A percentile compares a stretch with the other conserved stretches of the same genome.
These are phyloP conservation scores for Lepus townsendii DNA, from an alignment of 2,797 vertebrate species.

Conservation along the genomic window DNA sequence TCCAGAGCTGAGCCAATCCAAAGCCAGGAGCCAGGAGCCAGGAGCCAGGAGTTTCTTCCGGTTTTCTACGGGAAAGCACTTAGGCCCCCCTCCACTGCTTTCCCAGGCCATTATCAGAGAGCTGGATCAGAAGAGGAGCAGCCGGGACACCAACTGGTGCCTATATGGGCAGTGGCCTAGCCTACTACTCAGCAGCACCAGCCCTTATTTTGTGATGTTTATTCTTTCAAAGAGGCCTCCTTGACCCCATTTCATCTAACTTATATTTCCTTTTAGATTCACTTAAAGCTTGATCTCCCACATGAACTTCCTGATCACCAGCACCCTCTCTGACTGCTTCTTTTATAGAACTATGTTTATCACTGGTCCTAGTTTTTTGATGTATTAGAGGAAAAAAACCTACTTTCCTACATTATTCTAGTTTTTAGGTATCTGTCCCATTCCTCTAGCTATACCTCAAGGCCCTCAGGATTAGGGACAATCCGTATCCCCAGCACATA, in stretches of 20 bases:
- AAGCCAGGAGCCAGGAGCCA: too few species aligned
- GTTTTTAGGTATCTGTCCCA: not conserved
- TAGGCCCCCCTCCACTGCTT: too few species aligned
- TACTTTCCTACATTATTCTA: not conserved
- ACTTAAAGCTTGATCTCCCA: not conserved
- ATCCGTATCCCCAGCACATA: not conserved
- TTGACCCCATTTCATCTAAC: not conserved
- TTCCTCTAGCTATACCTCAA: slow-evolving; percentile 29
- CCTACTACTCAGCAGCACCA: too few species aligned
- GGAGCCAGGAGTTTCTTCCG: too few species aligned
- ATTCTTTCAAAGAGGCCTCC: not conserved
- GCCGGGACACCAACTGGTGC: too few species aligned
- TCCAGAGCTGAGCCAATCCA: too few species aligned
- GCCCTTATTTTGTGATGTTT: not conserved
- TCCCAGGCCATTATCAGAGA: too few species aligned
- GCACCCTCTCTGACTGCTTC: not conserved
- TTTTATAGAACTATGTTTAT: not conserved
- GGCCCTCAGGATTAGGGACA: not conserved
- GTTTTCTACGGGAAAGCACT: too few species aligned
- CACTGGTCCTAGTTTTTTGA: not conserved
- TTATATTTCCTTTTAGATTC: not conserved
- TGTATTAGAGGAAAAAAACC: not conserved
- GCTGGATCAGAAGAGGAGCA: too few species aligned
- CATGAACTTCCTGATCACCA: not conserved
- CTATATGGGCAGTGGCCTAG: too few species aligned